Evolutionary conservation across 53 echinoderm and acorn worm genomes (phyloP).

Genomic region (Crossaster papposus): DNA sequence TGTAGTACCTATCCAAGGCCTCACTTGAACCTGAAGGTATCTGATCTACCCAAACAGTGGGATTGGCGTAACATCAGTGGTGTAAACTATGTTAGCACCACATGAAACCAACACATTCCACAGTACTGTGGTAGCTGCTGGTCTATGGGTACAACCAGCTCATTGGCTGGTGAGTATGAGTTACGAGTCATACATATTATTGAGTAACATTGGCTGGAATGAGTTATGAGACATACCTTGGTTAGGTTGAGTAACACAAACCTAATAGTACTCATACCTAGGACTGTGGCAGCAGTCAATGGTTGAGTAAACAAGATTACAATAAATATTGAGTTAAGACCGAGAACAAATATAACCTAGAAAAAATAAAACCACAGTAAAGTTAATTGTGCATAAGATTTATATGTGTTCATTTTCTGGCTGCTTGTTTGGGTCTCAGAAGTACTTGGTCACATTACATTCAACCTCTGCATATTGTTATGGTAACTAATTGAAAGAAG

Average conservation of each 20-base stretch:
- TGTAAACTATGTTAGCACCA: constrained; percentile 90
- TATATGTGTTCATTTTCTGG: too few relatives aligned
- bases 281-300: constrained; percentile 95
- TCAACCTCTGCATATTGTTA: too few relatives aligned
- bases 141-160: constrained; percentile 95
- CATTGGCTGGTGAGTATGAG: constrained; percentile 82
- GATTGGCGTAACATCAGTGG: constrained; percentile 95
- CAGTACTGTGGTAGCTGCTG: constrained; percentile 98
- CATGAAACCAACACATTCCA: constrained; percentile 97
- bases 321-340: too few relatives aligned
- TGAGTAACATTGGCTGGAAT: constrained; percentile 62
- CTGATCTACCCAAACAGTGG: constrained; percentile 71
- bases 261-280: background rate
- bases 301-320: too few relatives aligned
- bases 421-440: too few relatives aligned
- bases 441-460: too few relatives aligned
- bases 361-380: too few relatives aligned
- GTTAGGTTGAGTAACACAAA: background rate
- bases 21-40: constrained; percentile 70
- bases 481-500: too few relatives aligned
- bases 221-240: background rate
- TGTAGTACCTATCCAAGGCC: constrained; percentile 75
- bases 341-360: too few relatives aligned
- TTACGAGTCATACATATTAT: background rate
- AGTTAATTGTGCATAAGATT: too few relatives aligned